phyloP scores from a whole-genome alignment of 1,140 invertebrate genomes.

The Brachionus rubens region DNA sequence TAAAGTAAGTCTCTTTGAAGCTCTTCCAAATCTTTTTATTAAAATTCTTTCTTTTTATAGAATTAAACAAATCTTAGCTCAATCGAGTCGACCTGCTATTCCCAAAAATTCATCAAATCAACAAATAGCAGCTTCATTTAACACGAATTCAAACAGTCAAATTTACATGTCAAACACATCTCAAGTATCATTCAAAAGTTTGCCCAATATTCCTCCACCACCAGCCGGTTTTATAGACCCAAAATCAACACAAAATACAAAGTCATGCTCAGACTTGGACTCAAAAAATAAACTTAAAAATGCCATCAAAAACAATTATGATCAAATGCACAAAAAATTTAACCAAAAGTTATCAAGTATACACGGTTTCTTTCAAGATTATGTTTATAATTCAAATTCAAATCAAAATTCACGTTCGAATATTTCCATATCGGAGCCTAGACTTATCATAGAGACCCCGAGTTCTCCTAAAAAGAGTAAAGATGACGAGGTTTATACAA shows the following conservation, averaged over 20 bases:
- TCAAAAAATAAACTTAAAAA: background rate
- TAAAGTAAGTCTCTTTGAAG: conserved; percentile 11
- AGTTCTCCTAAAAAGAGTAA: background rate
- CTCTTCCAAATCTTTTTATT: background rate
- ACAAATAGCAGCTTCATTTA: conserved; percentile 7
- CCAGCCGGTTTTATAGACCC: background rate
- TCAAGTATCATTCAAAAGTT: background rate
- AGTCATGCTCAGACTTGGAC: background rate
- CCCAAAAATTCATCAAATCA: background rate
- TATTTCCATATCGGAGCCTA: background rate
- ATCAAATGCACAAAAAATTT: background rate
- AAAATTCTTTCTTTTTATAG: background rate
- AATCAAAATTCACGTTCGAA: background rate
- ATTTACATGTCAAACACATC: conserved; percentile 24
- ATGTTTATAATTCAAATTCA: background rate
- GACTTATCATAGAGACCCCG: background rate
- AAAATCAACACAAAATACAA: background rate
- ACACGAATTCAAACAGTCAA: background rate
- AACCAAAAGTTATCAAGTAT: conserved; percentile 1
- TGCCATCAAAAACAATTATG: background rate
- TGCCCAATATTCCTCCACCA: background rate
- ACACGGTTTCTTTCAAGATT: conserved; percentile 26
- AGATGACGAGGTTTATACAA: background rate
- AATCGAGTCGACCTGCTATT: background rate
- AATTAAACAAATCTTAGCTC: conserved; percentile 13